A percentile compares a stretch with the other conserved stretches of the same genome.
These are phyloP conservation scores for Anoplopoma fimbria DNA, from an alignment of 2,113 vertebrate genomes.

Conservation along the genomic window DNA sequence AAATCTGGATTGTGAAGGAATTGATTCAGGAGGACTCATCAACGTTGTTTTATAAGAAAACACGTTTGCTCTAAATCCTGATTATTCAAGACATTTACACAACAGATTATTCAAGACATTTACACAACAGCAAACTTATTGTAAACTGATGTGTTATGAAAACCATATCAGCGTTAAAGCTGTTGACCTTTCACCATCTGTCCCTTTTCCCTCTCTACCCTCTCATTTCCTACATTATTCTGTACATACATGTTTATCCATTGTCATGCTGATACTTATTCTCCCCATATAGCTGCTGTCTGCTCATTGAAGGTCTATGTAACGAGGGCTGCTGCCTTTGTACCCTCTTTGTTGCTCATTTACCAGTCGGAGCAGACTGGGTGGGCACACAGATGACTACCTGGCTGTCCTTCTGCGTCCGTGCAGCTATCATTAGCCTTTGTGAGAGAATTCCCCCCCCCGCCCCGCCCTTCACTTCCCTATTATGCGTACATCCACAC, in stretches of 20 bases:
- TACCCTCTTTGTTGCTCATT: constrained; percentile 35
- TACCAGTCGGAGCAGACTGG: constrained; percentile 1
- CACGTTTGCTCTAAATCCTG: not conserved
- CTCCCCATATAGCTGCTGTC: constrained; percentile 12
- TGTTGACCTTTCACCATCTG: constrained; percentile 56
- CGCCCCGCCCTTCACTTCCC: constrained; percentile 26
- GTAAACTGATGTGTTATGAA: constrained; percentile 25
- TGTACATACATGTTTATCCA: constrained; percentile 19
- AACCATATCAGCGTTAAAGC: constrained; percentile 19
- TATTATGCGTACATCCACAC: constrained; percentile 45
- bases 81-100: not conserved
- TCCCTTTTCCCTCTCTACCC: not conserved
- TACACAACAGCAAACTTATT: not conserved
- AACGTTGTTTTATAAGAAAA: not conserved
- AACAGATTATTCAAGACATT: not conserved
- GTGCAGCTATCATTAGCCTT: constrained; percentile 70
- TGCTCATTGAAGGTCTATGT: constrained; percentile 30
- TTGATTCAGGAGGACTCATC: not conserved
- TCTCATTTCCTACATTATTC: not conserved
- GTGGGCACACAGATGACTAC: constrained; percentile 15
- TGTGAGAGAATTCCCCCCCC: constrained; percentile 38
- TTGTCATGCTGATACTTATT: constrained; percentile 30
- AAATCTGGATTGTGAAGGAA: constrained; percentile 24
- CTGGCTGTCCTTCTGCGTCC: constrained; percentile 42
- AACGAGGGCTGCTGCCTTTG: constrained; percentile 33